phyloP scores from a whole-genome alignment of 2,797 vertebrate genomes.

The Megalops cyprinoides region DNA sequence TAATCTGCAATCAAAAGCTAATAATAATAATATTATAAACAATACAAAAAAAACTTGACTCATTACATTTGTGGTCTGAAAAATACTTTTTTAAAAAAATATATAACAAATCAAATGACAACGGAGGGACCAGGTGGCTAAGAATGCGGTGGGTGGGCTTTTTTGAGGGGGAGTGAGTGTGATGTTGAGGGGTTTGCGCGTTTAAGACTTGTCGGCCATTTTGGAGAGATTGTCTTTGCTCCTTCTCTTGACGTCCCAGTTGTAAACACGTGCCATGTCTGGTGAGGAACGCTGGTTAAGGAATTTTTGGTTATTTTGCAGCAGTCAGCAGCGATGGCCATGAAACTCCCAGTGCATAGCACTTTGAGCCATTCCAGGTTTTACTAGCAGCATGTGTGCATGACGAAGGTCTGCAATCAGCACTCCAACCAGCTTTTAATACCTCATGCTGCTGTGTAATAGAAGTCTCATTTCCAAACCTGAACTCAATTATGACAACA shows the following conservation, averaged over 20 bases:
- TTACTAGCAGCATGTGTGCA: no score
- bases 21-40: constrained; percentile 55
- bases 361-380: no score
- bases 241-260: constrained; percentile 98
- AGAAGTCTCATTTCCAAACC: no score
- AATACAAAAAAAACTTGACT: constrained; percentile 61
- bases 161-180: constrained; percentile 31
- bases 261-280: constrained; percentile 99
- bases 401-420: no score
- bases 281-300: constrained; percentile 53
- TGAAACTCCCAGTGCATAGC: no score
- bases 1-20: constrained; percentile 18
- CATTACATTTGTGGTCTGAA: constrained; percentile 76
- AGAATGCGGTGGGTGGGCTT: constrained; percentile 24
- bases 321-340: background rate
- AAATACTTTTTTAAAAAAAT: constrained; percentile 73
- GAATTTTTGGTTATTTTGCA: background rate
- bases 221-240: constrained; percentile 92
- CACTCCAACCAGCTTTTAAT: no score
- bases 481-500: background rate
- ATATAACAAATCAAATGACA: constrained; percentile 74
- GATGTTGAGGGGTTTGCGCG: constrained; percentile 55
- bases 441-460: no score
- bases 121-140: constrained; percentile 46
- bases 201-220: constrained; percentile 84